These are phyloP conservation scores for Calliopsis andreniformis DNA, from an alignment of 1,140 invertebrate genomes.

Conservation along the genomic window DNA sequence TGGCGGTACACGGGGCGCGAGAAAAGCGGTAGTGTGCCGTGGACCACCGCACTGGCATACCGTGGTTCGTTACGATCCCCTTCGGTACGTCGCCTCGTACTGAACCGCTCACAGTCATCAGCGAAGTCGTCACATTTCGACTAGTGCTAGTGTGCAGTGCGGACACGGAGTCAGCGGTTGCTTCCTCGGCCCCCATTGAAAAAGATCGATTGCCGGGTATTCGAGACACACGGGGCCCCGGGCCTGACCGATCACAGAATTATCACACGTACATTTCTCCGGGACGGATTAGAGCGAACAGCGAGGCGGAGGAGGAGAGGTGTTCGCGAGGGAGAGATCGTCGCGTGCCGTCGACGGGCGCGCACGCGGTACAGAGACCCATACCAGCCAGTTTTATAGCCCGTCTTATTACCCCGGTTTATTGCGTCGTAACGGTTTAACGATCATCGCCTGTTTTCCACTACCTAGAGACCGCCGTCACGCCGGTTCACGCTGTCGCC, in stretches of 20 bases:
- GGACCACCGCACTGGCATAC: constrained; percentile 82
- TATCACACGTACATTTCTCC: constrained; percentile 34
- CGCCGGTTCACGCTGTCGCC: constrained; percentile 49
- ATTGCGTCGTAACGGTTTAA: constrained; percentile 81
- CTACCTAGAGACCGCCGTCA: constrained; percentile 30
- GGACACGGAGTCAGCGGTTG: constrained; percentile 48
- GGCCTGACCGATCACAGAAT: constrained; percentile 25
- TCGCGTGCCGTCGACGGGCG: constrained; percentile 72
- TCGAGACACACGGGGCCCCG: constrained; percentile 29
- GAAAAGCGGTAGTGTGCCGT: constrained; percentile 82
- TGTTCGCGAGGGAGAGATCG: constrained; percentile 61
- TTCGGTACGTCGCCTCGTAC: constrained; percentile 72
- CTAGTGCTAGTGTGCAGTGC: constrained; percentile 79
- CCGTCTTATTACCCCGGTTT: constrained; percentile 78
- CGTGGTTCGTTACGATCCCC: constrained; percentile 80
- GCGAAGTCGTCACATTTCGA: constrained; percentile 75
- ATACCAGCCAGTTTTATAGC: constrained; percentile 74
- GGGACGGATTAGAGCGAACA: constrained; percentile 8
- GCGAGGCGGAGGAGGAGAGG: constrained; percentile 24
- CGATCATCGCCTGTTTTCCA: constrained; percentile 72
- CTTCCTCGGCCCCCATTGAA: constrained; percentile 33
- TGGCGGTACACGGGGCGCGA: constrained; percentile 81
- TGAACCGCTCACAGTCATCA: constrained; percentile 68
- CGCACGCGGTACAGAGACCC: constrained; percentile 63
- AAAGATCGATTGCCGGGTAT: constrained; percentile 25